These are phyloP conservation scores for Halcyon chelicuti DNA, from an alignment of 2,797 vertebrate genomes.

Conservation along the genomic window DNA sequence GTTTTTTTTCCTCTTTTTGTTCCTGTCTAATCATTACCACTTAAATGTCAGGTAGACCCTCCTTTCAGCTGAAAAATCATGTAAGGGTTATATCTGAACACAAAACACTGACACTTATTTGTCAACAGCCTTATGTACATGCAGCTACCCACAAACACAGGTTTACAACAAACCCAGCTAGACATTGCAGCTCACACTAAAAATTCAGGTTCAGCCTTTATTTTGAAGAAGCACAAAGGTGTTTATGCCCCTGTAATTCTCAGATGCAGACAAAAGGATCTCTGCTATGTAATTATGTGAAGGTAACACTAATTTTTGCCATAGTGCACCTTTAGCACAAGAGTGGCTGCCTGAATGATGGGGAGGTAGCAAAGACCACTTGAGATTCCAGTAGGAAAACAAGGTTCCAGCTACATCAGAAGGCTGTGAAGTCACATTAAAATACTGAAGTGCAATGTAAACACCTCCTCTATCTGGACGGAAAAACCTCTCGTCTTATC, in stretches of 20 bases:
- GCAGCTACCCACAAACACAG: neutral
- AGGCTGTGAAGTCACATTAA: neutral
- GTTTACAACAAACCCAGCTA: neutral
- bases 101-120: neutral
- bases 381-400: neutral
- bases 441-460: neutral
- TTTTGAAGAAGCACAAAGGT: neutral
- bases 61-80: neutral
- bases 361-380: neutral
- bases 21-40: neutral
- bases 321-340: neutral
- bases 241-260: neutral
- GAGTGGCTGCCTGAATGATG: neutral
- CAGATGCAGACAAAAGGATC: neutral
- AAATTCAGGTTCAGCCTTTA: neutral
- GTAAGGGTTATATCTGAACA: neutral
- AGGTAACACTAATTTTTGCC: neutral
- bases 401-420: neutral
- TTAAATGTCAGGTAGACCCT: neutral
- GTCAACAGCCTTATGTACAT: neutral
- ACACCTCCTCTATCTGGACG: neutral
- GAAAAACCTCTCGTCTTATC: neutral
- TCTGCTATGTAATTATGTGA: neutral
- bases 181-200: neutral
- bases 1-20: neutral